Percentiles rank a stretch among this genome's conserved stretches.
These are phyloP conservation scores for Phalloptychus januarius DNA, from an alignment of 2,797 vertebrate genomes.

Conservation along the genomic window DNA sequence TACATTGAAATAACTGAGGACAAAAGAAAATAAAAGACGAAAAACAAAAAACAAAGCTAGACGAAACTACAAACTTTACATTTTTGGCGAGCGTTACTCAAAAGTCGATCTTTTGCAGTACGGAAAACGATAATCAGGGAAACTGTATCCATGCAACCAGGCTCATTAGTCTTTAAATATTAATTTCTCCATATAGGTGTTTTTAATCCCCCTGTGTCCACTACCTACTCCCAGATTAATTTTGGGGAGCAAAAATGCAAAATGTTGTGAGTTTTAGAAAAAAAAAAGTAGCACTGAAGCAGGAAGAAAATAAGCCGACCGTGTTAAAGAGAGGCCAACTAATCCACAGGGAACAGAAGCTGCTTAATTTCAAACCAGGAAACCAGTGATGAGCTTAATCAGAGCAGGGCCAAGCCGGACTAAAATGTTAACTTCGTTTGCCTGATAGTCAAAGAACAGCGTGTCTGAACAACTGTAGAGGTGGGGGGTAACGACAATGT, in stretches of 20 bases:
- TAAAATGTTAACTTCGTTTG: constrained; percentile 43
- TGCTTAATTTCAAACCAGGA: constrained; percentile 41
- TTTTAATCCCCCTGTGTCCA: constrained; percentile 27
- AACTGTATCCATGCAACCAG: neutral
- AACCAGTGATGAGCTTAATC: constrained; percentile 26
- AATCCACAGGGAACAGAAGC: constrained; percentile 31
- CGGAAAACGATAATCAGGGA: neutral
- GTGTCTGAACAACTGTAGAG: constrained; percentile 6
- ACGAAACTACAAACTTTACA: neutral
- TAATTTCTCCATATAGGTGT: constrained; percentile 39
- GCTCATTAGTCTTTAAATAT: constrained; percentile 31
- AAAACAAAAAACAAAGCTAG: neutral
- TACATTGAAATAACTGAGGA: neutral
- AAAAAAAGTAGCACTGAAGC: constrained; percentile 6
- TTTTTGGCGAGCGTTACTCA: neutral
- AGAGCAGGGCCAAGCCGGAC: constrained; percentile 18
- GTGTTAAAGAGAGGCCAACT: constrained; percentile 7
- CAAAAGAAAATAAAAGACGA: constrained; percentile 1
- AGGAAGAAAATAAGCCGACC: constrained; percentile 3
- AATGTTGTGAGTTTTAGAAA: constrained; percentile 16
- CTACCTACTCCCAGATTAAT: constrained; percentile 15
- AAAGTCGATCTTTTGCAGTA: neutral
- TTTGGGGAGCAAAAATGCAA: constrained; percentile 17
- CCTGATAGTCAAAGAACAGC: neutral
- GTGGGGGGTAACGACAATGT: neutral